A percentile compares a stretch with the other conserved stretches of the same genome.
phyloP scores from a whole-genome alignment of 2,797 vertebrate genomes.

The Xenopus petersii region DNA sequence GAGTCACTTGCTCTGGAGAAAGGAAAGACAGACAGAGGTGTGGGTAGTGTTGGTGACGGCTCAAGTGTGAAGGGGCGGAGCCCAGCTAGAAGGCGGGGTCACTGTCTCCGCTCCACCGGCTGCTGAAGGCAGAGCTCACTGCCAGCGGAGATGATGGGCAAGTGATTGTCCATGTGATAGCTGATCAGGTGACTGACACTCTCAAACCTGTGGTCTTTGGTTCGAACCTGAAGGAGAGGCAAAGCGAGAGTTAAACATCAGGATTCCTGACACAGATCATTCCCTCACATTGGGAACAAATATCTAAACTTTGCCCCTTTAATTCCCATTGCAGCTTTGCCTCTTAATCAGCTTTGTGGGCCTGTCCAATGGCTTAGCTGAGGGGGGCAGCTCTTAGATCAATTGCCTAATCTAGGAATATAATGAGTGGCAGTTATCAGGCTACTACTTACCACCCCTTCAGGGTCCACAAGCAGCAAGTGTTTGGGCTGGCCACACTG shows the following conservation, averaged over 20 bases:
- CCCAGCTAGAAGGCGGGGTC: constrained; percentile 51
- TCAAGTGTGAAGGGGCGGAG: neutral
- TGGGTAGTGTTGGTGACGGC: constrained; percentile 23
- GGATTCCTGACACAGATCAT: no score
- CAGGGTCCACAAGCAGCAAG: constrained; percentile 91
- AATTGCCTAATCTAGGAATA: no score
- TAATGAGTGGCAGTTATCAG: no score
- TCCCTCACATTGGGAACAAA: neutral
- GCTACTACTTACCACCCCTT: constrained; percentile 82
- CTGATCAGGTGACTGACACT: constrained; percentile 97
- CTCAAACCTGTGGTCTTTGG: constrained; percentile 95
- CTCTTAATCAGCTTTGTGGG: no score
- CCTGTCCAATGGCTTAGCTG: no score
- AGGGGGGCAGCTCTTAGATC: no score
- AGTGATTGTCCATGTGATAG: constrained; percentile 97
- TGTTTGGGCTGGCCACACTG: constrained; percentile 93
- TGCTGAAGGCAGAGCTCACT: constrained; percentile 95
- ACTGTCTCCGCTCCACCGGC: constrained; percentile 86
- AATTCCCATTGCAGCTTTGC: no score
- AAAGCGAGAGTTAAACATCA: no score
- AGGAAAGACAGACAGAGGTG: neutral
- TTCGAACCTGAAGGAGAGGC: constrained; percentile 75
- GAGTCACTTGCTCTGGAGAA: neutral
- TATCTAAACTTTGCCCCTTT: no score
- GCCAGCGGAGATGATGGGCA: constrained; percentile 94